Evolutionary conservation across 2,888 invertebrate genomes (phyloP).

Genomic region (Agrotis clavis): DNA sequence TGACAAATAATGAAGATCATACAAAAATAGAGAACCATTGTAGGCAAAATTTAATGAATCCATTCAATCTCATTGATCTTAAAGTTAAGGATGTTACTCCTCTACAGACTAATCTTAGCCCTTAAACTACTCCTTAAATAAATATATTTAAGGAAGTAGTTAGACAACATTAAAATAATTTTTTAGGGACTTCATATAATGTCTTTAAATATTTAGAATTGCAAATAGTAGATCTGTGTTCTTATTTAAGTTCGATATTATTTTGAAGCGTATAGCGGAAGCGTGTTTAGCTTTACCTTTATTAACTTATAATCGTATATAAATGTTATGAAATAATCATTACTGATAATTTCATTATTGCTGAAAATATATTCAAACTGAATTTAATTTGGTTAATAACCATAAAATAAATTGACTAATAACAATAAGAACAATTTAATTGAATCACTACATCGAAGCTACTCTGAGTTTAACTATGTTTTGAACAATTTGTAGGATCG

Average conservation of each 20-base stretch:
- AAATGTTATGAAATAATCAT: not conserved
- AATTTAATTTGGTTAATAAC: not conserved
- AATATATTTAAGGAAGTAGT: conserved; percentile 12
- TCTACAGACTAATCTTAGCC: not conserved
- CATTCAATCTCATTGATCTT: conserved; percentile 27
- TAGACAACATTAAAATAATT: conserved; percentile 1
- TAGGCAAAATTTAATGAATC: conserved; percentile 50
- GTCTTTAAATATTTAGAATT: conserved; percentile 2
- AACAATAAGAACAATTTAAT: conserved; percentile 5
- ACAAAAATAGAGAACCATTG: conserved; percentile 76
- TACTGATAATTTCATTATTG: not conserved
- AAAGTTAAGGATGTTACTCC: conserved; percentile 8
- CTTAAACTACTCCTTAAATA: not conserved
- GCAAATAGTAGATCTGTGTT: not conserved
- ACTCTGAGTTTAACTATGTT: conserved; percentile 15
- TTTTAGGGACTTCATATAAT: not conserved
- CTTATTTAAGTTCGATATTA: conserved; percentile 6
- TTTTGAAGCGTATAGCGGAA: conserved; percentile 44
- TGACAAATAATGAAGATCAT: conserved; percentile 73
- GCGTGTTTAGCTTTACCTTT: conserved; percentile 38
- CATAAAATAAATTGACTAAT: too few species aligned
- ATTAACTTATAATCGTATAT: not conserved
- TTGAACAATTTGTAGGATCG: conserved; percentile 10
- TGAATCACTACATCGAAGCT: conserved; percentile 5
- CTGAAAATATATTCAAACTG: conserved; percentile 7